Base-by-base conservation (phyloP, 2,888 invertebrate genomes). In the Empis livida region DNA sequence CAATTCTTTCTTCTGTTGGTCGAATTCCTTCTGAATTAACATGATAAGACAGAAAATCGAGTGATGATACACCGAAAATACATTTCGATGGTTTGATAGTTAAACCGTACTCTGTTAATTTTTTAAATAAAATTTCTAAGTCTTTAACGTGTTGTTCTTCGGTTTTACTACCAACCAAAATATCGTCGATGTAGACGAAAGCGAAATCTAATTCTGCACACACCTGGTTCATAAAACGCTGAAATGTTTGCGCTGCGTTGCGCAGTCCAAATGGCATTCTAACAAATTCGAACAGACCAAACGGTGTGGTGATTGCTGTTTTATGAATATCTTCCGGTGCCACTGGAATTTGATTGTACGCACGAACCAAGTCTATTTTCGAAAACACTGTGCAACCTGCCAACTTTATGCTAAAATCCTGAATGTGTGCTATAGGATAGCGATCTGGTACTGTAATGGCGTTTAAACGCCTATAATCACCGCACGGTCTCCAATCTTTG, bases 401-500 rank as follows among this genome's bases (percentile, higher is more conserved):
- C 11, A 31, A 38, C 2, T 15, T n/a, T 13, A 17, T 17, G 5
- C 3, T 31, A 17, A 38, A 40, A 31, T 45, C 31, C 3, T 45
- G 30, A 2, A 40, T 38, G 9, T 40, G 31, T 3, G 46, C 37
- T 5, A 46, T n/a, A 9, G 46, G 46, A 27, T 46, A 46, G 5
- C 23, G 32, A 3, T 46, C 46, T 2, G 42, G 42, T 20, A 42
- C 14, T 1, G 46, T 46, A 1, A 14, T 11, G 1, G 46, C 14
- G 13, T 46, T 46, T 2, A 46, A 9, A 9, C 14, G 17, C 5
- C 42, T 17, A 10, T 37, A 45, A 20, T 41, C 45, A 2, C 41
- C 45, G 14, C 41, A 45, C 1, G 41, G 40, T 9, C 45, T 9
- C 45, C 45, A 45, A 8, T 45, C 41, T 1, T 20, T n/a, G n/a